Percentiles rank a stretch among this genome's conserved stretches.
phyloP scores from a whole-genome alignment of 2,113 vertebrate genomes.

The Gila orcuttii region DNA sequence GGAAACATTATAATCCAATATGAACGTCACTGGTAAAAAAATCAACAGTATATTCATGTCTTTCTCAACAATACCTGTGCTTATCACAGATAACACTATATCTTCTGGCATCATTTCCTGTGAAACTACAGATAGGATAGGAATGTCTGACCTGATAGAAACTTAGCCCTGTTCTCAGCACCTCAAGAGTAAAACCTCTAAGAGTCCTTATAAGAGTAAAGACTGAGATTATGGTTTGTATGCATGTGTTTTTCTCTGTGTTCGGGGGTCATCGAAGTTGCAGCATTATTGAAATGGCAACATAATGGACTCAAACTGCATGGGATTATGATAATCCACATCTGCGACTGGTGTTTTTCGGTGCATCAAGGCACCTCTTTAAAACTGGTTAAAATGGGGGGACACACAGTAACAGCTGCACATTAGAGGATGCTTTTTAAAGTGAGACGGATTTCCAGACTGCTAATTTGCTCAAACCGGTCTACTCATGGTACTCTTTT shows the following conservation, averaged over 20 bases:
- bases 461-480: slow-evolving; percentile 17
- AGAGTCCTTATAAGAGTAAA: slow-evolving; percentile 5
- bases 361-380: background rate
- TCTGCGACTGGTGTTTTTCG: background rate
- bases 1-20: background rate
- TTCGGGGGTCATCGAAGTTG: background rate
- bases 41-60: background rate
- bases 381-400: slow-evolving; percentile 12
- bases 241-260: background rate
- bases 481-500: slow-evolving; percentile 11
- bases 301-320: background rate
- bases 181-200: background rate
- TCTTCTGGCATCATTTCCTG: background rate
- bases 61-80: background rate
- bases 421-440: slow-evolving; percentile 9
- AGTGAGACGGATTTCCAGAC: background rate
- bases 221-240: background rate
- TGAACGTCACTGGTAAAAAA: background rate
- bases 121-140: background rate
- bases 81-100: background rate
- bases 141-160: slow-evolving; percentile 13
- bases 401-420: slow-evolving; percentile 6
- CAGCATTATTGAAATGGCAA: background rate
- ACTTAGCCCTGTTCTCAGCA: background rate
- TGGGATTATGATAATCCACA: slow-evolving; percentile 27